These are phyloP conservation scores for Drosophila anceps DNA, from an alignment of 2,888 invertebrate species.

Conservation along the genomic window DNA sequence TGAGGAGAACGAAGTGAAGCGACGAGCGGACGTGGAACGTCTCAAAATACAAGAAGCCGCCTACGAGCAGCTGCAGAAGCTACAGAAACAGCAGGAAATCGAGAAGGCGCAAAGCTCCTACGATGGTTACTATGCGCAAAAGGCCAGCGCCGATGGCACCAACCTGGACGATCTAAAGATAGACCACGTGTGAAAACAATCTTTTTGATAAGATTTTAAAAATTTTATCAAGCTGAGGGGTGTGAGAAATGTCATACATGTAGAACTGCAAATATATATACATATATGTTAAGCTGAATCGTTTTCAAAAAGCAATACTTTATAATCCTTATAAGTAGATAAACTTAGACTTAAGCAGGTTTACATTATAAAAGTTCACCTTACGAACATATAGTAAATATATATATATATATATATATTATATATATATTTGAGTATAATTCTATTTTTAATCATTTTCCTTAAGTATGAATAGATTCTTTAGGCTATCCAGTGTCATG, in stretches of 20 bases:
- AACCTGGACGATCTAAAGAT: conserved; percentile 62
- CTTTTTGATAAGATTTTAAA: conserved; percentile 39
- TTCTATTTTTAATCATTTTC: not conserved
- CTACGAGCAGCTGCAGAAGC: conserved; percentile 71
- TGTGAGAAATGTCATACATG: not conserved
- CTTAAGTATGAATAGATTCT: conserved; percentile 68
- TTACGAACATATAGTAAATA: conserved; percentile 3
- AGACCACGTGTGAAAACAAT: conserved; percentile 61
- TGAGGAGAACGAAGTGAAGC: conserved; percentile 78
- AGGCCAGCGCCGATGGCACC: conserved; percentile 63
- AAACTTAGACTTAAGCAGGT: conserved; percentile 15
- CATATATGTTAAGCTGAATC: conserved; percentile 4
- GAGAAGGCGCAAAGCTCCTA: conserved; percentile 75
- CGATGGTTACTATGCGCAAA: conserved; percentile 75
- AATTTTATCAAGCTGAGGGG: conserved; percentile 31
- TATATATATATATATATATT: conserved; percentile 4
- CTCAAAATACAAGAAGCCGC: conserved; percentile 81
- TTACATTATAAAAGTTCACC: not conserved
- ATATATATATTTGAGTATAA: not conserved
- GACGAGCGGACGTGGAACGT: conserved; percentile 73
- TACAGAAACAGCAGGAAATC: conserved; percentile 74
- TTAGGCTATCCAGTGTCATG: conserved; percentile 72
- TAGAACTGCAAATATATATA: conserved; percentile 2
- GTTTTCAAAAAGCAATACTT: conserved; percentile 52
- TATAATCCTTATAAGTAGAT: conserved; percentile 38